A percentile compares a stretch with the other conserved stretches of the same genome.
These are phyloP conservation scores for Myotis findleyi DNA, from an alignment of 2,797 vertebrate genomes.

Conservation along the genomic window DNA sequence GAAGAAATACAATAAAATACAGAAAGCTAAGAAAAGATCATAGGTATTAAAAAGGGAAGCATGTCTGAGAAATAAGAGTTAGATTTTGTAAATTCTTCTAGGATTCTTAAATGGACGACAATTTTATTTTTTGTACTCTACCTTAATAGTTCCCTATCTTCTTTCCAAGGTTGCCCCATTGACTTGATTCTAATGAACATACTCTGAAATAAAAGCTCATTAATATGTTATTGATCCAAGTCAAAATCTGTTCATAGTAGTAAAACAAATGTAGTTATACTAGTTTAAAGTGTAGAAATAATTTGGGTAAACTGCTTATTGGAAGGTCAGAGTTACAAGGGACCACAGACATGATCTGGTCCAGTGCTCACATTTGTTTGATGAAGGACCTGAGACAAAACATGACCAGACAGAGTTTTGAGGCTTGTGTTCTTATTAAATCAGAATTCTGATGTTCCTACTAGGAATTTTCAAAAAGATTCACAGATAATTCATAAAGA, in stretches of 20 bases:
- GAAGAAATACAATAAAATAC: neutral
- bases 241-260: neutral
- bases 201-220: neutral
- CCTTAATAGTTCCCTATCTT: neutral
- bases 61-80: neutral
- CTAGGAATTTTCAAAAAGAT: neutral
- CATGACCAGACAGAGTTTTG: neutral
- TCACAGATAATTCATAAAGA: neutral
- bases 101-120: neutral
- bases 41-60: neutral
- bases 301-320: neutral
- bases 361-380: neutral
- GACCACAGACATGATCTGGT: neutral
- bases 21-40: neutral
- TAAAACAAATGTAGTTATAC: neutral
- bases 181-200: neutral
- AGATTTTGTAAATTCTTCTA: neutral
- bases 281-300: neutral
- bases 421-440: neutral
- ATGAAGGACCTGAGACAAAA: neutral
- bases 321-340: neutral
- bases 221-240: neutral
- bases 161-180: neutral
- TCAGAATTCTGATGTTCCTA: neutral
- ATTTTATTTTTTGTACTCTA: neutral